Conservation (phyloP, 2,113 vertebrate species). For the Siphamia tubifer region DNA sequence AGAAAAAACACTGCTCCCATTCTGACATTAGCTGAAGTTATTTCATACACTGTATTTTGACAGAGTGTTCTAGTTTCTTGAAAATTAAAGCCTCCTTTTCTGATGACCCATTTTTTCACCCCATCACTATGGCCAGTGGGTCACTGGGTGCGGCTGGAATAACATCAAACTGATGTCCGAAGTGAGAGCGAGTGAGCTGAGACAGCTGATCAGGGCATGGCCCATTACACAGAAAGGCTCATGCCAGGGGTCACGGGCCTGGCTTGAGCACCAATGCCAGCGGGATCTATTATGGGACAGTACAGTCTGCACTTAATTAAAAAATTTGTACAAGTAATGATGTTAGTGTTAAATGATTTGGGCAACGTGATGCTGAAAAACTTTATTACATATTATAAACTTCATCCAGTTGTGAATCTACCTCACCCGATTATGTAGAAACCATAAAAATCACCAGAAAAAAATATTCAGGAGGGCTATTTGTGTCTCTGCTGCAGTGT, state of each 20-base stretch:
- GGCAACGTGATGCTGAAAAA: not conserved
- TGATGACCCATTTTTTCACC: constrained; percentile 19
- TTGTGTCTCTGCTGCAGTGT: not conserved
- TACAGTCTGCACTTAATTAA: constrained; percentile 2
- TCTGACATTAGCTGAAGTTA: constrained; percentile 42
- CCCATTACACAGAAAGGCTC: constrained; percentile 45
- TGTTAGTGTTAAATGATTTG: constrained; percentile 12
- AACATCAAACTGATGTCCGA: constrained; percentile 61
- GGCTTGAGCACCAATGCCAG: constrained; percentile 12
- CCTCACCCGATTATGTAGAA: constrained; percentile 39
- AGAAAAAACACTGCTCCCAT: constrained; percentile 56
- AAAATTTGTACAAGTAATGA: not conserved
- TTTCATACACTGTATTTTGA: constrained; percentile 65
- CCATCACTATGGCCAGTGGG: constrained; percentile 33
- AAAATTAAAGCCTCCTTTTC: constrained; percentile 30
- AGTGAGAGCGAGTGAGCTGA: constrained; percentile 37
- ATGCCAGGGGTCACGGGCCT: constrained; percentile 34
- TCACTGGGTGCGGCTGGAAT: constrained; percentile 67
- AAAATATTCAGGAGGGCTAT: not conserved
- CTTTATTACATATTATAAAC: constrained; percentile 25
- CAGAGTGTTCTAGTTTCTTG: constrained; percentile 38
- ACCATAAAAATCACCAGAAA: constrained; percentile 1
- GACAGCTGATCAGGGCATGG: constrained; percentile 54
- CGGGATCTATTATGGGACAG: not conserved
- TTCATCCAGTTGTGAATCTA: constrained; percentile 5